These are phyloP conservation scores for Synanthedon andrenaeformis DNA, from an alignment of 2,888 invertebrate genomes.

Conservation along the genomic window DNA sequence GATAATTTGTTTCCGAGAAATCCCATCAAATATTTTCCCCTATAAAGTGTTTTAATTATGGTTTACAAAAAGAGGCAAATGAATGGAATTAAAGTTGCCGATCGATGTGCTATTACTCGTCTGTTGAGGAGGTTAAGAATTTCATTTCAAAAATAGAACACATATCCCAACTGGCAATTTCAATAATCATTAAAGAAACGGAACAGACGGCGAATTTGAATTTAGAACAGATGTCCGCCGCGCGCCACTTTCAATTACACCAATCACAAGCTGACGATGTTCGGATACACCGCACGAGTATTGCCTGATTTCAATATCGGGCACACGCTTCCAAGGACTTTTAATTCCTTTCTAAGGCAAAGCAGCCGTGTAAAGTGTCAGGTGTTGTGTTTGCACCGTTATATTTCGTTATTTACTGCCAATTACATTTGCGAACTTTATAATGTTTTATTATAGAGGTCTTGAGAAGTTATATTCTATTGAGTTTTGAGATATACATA, in stretches of 20 bases:
- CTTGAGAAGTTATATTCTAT: too few relatives aligned
- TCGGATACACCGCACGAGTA: slow-evolving; percentile 16
- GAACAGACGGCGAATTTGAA: slow-evolving; percentile 38
- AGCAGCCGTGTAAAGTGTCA: neutral
- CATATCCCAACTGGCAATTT: slow-evolving; percentile 45
- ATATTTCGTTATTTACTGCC: neutral
- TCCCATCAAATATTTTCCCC: too few relatives aligned
- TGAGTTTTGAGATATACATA: too few relatives aligned
- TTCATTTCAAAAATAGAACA: slow-evolving; percentile 49
- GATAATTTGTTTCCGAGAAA: too few relatives aligned
- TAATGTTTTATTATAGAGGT: too few relatives aligned
- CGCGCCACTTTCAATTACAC: slow-evolving; percentile 38
- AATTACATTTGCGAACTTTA: too few relatives aligned
- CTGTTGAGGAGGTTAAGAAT: slow-evolving; percentile 14
- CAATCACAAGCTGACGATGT: slow-evolving; percentile 29
- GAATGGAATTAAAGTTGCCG: neutral
- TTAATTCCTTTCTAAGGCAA: neutral
- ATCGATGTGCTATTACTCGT: neutral
- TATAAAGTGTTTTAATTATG: too few relatives aligned
- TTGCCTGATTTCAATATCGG: slow-evolving; percentile 41
- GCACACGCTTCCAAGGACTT: slow-evolving; percentile 25
- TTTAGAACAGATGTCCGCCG: slow-evolving; percentile 37
- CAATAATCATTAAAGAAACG: slow-evolving; percentile 60
- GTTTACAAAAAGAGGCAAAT: too few relatives aligned
- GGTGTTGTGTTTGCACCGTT: neutral